A percentile compares a stretch with the other conserved stretches of the same genome.
These are phyloP conservation scores for Planiliza haematocheilus DNA, from an alignment of 2,113 vertebrate genomes.

Conservation along the genomic window DNA sequence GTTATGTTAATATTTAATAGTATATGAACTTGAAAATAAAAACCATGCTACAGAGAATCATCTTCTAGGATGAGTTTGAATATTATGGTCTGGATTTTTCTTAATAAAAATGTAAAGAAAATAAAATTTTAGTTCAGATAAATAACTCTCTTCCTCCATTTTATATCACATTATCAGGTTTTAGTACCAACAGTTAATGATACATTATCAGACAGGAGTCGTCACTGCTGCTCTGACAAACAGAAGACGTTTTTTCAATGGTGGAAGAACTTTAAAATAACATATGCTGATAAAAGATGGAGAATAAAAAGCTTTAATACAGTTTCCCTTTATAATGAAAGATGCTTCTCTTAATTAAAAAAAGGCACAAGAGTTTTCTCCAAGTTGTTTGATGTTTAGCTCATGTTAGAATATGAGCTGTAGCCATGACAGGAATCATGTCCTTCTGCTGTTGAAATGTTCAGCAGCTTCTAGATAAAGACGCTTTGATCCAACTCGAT, in stretches of 20 bases:
- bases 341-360: not conserved
- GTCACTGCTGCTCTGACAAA: no score
- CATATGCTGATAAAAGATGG: not conserved
- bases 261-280: slow-evolving; percentile 24
- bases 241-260: not conserved
- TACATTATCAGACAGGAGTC: no score
- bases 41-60: not conserved
- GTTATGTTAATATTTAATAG: slow-evolving; percentile 19
- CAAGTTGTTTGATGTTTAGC: not conserved
- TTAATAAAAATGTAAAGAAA: slow-evolving; percentile 3
- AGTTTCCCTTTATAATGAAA: slow-evolving; percentile 2
- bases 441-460: not conserved
- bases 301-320: no score
- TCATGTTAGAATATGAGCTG: not conserved
- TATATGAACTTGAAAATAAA: slow-evolving; percentile 1
- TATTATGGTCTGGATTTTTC: not conserved
- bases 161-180: slow-evolving; percentile 42
- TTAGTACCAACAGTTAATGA: slow-evolving; percentile 8
- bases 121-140: slow-evolving; percentile 8
- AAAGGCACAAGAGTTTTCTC: slow-evolving; percentile 6
- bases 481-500: not conserved
- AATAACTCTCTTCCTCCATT: slow-evolving; percentile 11
- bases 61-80: not conserved
- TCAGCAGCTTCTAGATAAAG: no score
- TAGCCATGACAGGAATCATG: no score